Conservation (phyloP, 2,113 vertebrate species). For the Nycticryphes semicollaris region DNA sequence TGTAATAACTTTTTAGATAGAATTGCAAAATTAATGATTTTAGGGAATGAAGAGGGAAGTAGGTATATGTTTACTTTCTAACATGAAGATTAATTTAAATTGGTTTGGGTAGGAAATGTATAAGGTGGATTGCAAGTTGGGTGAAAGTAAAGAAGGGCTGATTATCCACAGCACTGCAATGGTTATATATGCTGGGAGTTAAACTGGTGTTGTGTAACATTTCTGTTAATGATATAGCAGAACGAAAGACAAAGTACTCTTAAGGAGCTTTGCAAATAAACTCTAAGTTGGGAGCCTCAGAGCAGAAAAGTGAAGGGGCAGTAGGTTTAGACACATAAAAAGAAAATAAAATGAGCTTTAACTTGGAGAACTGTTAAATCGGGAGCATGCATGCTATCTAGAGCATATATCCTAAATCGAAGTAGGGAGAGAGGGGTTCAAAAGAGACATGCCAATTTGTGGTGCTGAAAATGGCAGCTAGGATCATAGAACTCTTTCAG, state of each 20-base stretch:
- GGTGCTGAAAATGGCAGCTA: neutral
- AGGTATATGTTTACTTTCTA: neutral
- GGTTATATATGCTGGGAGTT: neutral
- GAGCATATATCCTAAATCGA: neutral
- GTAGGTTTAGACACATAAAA: neutral
- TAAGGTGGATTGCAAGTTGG: neutral
- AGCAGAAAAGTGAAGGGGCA: neutral
- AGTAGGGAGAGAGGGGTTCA: neutral
- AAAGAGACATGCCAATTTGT: neutral
- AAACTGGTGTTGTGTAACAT: neutral
- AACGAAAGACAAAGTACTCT: neutral
- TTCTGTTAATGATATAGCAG: neutral
- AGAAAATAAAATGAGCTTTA: constrained; percentile 4
- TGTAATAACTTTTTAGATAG: constrained; percentile 8
- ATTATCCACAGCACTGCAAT: neutral
- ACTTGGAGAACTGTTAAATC: neutral
- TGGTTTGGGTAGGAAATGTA: neutral
- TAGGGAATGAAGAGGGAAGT: neutral
- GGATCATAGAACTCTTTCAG: neutral
- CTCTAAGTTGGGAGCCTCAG: neutral
- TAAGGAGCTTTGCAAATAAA: constrained; percentile 35
- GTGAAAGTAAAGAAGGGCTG: neutral
- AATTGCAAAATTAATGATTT: constrained; percentile 31
- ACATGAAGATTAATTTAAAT: constrained; percentile 27
- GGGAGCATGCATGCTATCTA: neutral